Percentiles rank a stretch among this genome's conserved stretches.
Conservation (phyloP, 2,888 invertebrate species). For the Microplitis deprimator region DNA sequence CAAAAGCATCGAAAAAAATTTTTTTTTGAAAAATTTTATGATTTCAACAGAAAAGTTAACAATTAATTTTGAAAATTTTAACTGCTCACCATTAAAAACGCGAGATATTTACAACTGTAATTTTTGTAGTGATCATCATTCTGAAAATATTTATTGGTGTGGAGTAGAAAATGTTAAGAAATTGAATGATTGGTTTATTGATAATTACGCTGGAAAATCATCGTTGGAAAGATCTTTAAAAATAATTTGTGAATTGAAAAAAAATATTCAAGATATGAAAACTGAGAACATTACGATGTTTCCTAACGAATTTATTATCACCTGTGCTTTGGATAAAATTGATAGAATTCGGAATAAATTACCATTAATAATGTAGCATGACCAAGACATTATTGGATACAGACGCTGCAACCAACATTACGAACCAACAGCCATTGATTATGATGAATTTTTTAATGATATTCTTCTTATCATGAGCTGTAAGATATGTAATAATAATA, state of each 20-base stretch:
- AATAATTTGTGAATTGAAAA: not conserved
- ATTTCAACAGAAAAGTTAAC: too few relatives aligned
- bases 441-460: not conserved
- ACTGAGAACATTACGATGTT: not conserved
- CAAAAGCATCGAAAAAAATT: too few relatives aligned
- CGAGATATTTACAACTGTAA: too few relatives aligned
- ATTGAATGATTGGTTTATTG: too few relatives aligned
- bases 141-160: too few relatives aligned
- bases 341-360: not conserved
- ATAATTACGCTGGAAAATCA: not conserved
- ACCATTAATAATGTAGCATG: not conserved
- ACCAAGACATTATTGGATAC: not conserved
- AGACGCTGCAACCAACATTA: not conserved
- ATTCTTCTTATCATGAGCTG: too few relatives aligned
- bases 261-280: conserved; percentile 5
- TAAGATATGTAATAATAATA: too few relatives aligned
- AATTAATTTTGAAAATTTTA: too few relatives aligned
- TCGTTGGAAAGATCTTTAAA: not conserved
- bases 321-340: not conserved
- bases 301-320: not conserved
- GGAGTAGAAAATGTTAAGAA: too few relatives aligned
- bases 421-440: not conserved
- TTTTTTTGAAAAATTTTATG: too few relatives aligned
- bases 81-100: too few relatives aligned
- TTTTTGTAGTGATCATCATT: too few relatives aligned